These are phyloP conservation scores for Pangasius djambal DNA, from an alignment of 2,797 vertebrate genomes.

Conservation along the genomic window DNA sequence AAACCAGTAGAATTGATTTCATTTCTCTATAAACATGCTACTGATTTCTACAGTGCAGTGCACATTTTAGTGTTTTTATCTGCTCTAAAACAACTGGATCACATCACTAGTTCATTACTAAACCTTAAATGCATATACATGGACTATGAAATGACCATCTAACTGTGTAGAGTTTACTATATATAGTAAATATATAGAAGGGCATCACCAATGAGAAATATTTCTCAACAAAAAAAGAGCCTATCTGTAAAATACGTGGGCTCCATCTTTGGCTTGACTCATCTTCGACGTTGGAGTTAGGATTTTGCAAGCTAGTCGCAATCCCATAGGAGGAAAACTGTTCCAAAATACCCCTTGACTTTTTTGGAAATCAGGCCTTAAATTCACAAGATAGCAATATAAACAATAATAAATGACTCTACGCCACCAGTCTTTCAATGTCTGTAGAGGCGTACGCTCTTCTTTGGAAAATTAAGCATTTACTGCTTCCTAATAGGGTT, in stretches of 20 bases:
- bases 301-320: not conserved
- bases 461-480: not conserved
- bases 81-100: not conserved
- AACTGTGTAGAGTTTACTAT: not conserved
- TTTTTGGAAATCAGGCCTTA: not conserved
- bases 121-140: not conserved
- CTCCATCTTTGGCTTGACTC: not conserved
- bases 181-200: not conserved
- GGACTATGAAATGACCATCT: not conserved
- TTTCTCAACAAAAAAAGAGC: slow-evolving; percentile 16
- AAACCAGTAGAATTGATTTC: not conserved
- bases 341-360: not conserved
- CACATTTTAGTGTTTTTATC: not conserved
- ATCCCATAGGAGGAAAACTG: not conserved
- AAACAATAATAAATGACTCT: slow-evolving; percentile 6
- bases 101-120: not conserved
- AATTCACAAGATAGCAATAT: not conserved
- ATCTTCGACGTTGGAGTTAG: not conserved
- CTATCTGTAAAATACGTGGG: not conserved
- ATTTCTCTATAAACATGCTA: not conserved
- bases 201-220: slow-evolving; percentile 7
- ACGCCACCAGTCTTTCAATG: not conserved
- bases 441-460: not conserved
- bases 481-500: slow-evolving; percentile 11
- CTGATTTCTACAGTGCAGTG: not conserved